phyloP scores from a whole-genome alignment of 2,888 invertebrate genomes.

The Brenthis hecate region DNA sequence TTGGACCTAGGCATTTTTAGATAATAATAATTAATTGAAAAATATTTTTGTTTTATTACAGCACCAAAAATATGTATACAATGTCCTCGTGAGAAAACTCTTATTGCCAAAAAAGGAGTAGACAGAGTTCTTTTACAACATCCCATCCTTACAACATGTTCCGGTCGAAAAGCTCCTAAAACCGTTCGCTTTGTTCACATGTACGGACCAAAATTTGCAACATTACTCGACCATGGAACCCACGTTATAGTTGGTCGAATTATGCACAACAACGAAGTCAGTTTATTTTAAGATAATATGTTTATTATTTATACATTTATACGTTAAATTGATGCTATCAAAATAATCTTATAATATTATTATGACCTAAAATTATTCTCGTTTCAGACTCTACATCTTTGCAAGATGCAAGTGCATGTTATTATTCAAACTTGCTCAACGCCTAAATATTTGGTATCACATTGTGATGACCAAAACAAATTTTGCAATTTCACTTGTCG shows the following conservation, averaged over 20 bases:
- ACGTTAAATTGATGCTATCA: neutral
- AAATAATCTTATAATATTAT: conserved; percentile 26
- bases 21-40: neutral
- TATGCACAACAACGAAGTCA: conserved; percentile 58
- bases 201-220: conserved; percentile 70
- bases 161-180: conserved; percentile 54
- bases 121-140: conserved; percentile 60
- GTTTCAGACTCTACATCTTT: conserved; percentile 66
- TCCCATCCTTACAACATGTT: conserved; percentile 61
- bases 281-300: conserved; percentile 37
- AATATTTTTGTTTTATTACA: conserved; percentile 37
- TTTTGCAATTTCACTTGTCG: conserved; percentile 68
- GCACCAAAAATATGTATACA: conserved; percentile 56
- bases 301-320: too few relatives aligned
- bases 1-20: too few relatives aligned
- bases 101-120: conserved; percentile 63
- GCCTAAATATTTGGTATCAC: conserved; percentile 60
- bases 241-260: conserved; percentile 66
- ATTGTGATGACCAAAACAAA: conserved; percentile 57
- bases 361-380: conserved; percentile 34
- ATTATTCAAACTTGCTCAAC: conserved; percentile 65
- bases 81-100: conserved; percentile 71
- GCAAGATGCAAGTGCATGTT: conserved; percentile 72
- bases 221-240: conserved; percentile 64
- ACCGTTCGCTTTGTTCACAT: conserved; percentile 58